Evolutionary conservation across 2,888 invertebrate species (phyloP), one percentile per base, ranked within the genome.

Genomic region (Zaprionus obscuricornis): DNA sequence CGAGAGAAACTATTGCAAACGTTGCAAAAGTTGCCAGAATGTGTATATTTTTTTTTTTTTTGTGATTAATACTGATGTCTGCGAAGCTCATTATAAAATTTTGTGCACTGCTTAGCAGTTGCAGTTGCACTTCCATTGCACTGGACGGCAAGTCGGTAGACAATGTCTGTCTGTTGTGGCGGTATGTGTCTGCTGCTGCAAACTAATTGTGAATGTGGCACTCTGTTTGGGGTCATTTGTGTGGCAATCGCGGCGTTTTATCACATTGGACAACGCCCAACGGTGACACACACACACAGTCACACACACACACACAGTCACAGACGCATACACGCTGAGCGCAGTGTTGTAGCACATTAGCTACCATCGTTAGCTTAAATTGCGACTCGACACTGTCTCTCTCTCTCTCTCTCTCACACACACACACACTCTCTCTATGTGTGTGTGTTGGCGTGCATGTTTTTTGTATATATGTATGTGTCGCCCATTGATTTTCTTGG

Each of bases 401-500:
- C n/a, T n/a, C n/a, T n/a, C n/a, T n/a, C n/a, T n/a, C n/a, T n/a
- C n/a, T n/a, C n/a, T n/a, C n/a, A n/a, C n/a, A n/a, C n/a, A n/a
- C n/a, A n/a, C 18, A 24, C 33, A 17, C 36, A 27, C 7, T 31
- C 8, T 42, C 10, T 16, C 16, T 13, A 24, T 17, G 26, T 36
- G 20, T 17, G 10, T 24, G 18, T 2, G 16, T 24, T 22, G 7
- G 26, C 10, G 26, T 13, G 33, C 16, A 17, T 18, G 4, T 3
- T 11, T 18, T 22, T 29, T 13, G 36, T 27, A 16, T 42, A 43
- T 51, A 46, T 42, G 29, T 66, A 59, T 45, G 17, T 17, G 8
- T 14, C 24, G 47, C 24, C 50, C 64, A 81, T 82, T 78, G 77
- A 82, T 77, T 78, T 82, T 72, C 76, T 83, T 69, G 76, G 83